Evolutionary conservation across 2,797 vertebrate genomes (phyloP).

Genomic region (Gallinago stenura): DNA sequence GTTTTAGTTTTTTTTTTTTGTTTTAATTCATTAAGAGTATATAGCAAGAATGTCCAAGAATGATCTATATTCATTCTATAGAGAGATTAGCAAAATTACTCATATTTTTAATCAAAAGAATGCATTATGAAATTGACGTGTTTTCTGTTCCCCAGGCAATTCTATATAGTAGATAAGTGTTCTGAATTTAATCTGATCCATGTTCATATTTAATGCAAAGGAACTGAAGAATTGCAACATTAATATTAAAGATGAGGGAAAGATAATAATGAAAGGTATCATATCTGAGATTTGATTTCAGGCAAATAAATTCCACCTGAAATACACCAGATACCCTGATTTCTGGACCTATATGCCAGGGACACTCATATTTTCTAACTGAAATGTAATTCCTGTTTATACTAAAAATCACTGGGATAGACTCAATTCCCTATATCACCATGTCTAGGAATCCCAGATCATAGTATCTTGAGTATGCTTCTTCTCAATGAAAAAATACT

Average conservation of each 20-base stretch:
- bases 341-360: background rate
- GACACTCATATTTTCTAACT: background rate
- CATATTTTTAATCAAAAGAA: background rate
- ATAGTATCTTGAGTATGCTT: background rate
- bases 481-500: background rate
- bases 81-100: background rate
- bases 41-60: background rate
- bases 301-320: background rate
- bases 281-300: background rate
- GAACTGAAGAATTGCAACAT: background rate
- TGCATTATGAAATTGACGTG: background rate
- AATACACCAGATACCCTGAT: background rate
- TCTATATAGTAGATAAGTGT: background rate
- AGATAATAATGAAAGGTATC: background rate
- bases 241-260: background rate
- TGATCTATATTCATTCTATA: background rate
- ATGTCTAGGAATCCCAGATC: background rate
- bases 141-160: background rate
- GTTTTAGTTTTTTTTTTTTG: background rate
- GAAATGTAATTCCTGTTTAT: background rate
- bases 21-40: background rate
- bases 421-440: background rate
- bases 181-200: background rate
- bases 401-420: background rate
- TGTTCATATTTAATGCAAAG: background rate